phyloP scores from a whole-genome alignment of 2,797 vertebrate species.

The Zalophus californianus region DNA sequence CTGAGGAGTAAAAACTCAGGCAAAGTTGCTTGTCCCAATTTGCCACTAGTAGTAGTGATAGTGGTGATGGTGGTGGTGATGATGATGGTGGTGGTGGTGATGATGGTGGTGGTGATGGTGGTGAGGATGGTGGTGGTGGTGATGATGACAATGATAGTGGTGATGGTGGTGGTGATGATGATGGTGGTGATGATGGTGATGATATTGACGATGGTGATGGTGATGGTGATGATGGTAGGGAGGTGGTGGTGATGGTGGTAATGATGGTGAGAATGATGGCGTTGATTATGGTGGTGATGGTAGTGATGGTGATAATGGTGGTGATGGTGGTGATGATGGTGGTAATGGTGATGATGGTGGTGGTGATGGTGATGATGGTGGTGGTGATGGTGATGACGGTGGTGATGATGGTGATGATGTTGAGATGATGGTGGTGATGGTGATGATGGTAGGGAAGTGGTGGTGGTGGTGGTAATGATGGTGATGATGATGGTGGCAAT shows the following conservation, averaged over 20 bases:
- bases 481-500: neutral
- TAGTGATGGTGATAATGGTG: accelerated
- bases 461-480: neutral
- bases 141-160: neutral
- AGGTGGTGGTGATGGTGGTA: neutral
- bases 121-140: too few relatives aligned
- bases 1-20: neutral
- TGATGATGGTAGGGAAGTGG: neutral
- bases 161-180: neutral
- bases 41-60: neutral
- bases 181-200: neutral
- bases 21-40: neutral
- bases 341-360: accelerated
- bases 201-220: neutral
- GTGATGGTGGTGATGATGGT: accelerated
- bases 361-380: neutral
- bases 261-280: neutral
- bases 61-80: neutral
- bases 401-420: accelerated
- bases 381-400: accelerated
- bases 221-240: neutral
- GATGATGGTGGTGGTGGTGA: too few relatives aligned
- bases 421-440: accelerated
- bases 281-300: accelerated
- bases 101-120: too few relatives aligned